Conservation (phyloP, 2,888 invertebrate genomes). For the Trisateles emortualis region DNA sequence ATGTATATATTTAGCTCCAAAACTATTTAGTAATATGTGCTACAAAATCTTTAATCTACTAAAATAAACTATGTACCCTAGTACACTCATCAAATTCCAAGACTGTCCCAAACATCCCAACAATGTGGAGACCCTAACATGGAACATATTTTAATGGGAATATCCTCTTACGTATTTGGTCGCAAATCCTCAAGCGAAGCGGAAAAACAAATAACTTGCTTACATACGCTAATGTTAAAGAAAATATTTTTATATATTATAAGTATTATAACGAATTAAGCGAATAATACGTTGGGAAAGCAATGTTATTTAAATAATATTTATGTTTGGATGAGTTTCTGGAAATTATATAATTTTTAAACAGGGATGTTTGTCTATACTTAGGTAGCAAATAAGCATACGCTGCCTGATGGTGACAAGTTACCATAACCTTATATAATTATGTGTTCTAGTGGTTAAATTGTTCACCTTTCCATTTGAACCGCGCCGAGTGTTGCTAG, state of each 20-base stretch:
- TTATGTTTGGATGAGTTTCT: too few species aligned
- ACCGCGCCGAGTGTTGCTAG: too few species aligned
- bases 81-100: slow-evolving; percentile 6
- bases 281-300: neutral
- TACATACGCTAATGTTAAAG: slow-evolving; percentile 22
- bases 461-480: too few species aligned
- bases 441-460: too few species aligned
- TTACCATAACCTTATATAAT: too few species aligned
- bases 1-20: too few species aligned
- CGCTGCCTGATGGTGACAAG: too few species aligned
- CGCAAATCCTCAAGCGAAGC: slow-evolving; percentile 31
- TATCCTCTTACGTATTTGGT: slow-evolving; percentile 39
- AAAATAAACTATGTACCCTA: slow-evolving; percentile 1
- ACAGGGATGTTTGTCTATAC: too few species aligned
- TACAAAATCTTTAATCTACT: neutral
- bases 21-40: neutral
- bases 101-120: slow-evolving; percentile 20
- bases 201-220: slow-evolving; percentile 26
- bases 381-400: too few species aligned
- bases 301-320: neutral
- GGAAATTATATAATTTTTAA: neutral
- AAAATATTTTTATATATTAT: slow-evolving; percentile 20
- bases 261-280: slow-evolving; percentile 13
- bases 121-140: slow-evolving; percentile 28
- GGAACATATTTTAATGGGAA: slow-evolving; percentile 37